Conservation (phyloP, 2,113 vertebrate genomes). For the Anolis sagrei region DNA sequence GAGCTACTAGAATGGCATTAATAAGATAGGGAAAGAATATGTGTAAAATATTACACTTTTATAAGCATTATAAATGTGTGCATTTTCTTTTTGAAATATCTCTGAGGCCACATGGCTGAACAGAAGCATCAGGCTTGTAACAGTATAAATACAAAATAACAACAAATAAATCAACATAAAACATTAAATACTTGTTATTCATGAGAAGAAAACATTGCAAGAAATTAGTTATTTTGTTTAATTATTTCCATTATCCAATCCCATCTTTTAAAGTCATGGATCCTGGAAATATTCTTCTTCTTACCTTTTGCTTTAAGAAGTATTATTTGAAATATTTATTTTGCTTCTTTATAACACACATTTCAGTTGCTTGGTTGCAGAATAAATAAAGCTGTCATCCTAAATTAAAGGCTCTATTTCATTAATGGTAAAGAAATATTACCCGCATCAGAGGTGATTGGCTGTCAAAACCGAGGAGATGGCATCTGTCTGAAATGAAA, state of each 20-base stretch:
- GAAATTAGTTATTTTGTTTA: background rate
- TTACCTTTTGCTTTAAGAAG: conserved; percentile 40
- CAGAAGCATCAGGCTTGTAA: too few relatives aligned
- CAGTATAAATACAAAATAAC: too few relatives aligned
- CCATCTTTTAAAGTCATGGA: background rate
- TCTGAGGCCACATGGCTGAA: too few relatives aligned
- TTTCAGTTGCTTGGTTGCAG: conserved; percentile 56
- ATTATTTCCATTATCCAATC: background rate
- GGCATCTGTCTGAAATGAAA: conserved; percentile 58
- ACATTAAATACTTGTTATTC: too few relatives aligned
- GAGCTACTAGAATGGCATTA: too few relatives aligned
- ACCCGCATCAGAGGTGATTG: conserved; percentile 37
- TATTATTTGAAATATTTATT: conserved; percentile 60
- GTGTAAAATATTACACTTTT: too few relatives aligned
- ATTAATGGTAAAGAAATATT: conserved; percentile 40
- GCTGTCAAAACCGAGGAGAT: conserved; percentile 55
- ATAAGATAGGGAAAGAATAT: too few relatives aligned
- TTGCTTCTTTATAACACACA: conserved; percentile 58
- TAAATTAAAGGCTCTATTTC: conserved; percentile 48
- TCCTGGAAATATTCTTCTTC: background rate
- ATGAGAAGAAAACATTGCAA: background rate
- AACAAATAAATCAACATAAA: too few relatives aligned
- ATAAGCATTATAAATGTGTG: too few relatives aligned
- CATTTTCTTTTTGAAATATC: too few relatives aligned
- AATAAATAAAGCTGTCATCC: conserved; percentile 63